Conservation (phyloP, 2,113 vertebrate species). For the Elaphurus davidianus region DNA sequence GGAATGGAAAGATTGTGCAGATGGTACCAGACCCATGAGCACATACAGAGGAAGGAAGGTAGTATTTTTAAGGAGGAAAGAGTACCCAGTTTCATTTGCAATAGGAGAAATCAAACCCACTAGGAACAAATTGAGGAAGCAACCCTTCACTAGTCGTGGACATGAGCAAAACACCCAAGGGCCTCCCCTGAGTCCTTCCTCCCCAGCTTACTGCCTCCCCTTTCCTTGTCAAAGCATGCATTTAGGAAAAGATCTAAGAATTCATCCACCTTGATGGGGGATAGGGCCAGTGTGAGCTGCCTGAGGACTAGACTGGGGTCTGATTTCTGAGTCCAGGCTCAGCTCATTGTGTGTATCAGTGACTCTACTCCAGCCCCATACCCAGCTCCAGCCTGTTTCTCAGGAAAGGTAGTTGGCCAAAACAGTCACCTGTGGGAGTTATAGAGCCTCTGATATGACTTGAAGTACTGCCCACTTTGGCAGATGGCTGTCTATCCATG, state of each 20-base stretch:
- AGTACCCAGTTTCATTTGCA: neutral
- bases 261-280: neutral
- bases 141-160: neutral
- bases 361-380: neutral
- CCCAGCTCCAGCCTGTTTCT: neutral
- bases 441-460: neutral
- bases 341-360: neutral
- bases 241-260: neutral
- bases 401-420: neutral
- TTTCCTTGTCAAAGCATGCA: constrained; percentile 18
- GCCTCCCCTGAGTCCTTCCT: neutral
- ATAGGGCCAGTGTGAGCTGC: neutral
- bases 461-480: neutral
- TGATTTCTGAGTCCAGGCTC: neutral
- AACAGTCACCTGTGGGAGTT: neutral
- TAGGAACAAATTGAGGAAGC: constrained; percentile 16
- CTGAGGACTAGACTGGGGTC: neutral
- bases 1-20: neutral
- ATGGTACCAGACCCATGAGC: neutral
- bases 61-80: constrained; percentile 12
- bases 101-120: neutral
- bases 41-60: neutral
- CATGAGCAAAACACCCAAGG: neutral
- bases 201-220: neutral
- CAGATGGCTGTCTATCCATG: neutral